phyloP scores from a whole-genome alignment of 1,140 invertebrate genomes.

The Melitaea cinxia region DNA sequence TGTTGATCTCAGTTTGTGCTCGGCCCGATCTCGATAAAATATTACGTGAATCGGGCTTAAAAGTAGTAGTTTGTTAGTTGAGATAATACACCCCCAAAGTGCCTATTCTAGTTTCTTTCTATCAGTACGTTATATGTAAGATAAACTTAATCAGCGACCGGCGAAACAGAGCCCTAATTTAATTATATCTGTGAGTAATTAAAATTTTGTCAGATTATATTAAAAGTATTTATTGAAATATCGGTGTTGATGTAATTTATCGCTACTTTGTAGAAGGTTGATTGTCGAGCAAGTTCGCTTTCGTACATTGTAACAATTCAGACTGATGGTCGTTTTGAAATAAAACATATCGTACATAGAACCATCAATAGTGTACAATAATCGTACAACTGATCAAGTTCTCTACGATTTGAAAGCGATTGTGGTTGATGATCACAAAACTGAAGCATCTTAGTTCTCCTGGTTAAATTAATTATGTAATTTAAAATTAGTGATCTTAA shows the following conservation, averaged over 20 bases:
- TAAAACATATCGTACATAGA: neutral
- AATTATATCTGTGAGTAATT: neutral
- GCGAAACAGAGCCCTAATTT: no score
- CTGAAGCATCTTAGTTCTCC: neutral
- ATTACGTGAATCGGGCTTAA: no score
- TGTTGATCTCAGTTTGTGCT: no score
- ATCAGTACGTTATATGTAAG: no score
- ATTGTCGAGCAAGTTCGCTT: no score
- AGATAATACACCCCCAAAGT: no score
- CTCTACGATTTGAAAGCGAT: neutral
- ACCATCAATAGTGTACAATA: neutral
- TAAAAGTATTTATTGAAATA: neutral
- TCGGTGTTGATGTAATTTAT: neutral
- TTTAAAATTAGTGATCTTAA: neutral
- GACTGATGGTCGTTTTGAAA: neutral
- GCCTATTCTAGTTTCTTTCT: no score
- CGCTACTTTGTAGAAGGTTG: no score
- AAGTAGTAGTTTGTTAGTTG: no score
- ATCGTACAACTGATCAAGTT: neutral
- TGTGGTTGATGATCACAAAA: neutral
- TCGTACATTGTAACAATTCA: neutral
- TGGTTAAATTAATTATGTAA: slow-evolving; percentile 6
- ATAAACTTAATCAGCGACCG: no score
- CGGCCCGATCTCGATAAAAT: no score
- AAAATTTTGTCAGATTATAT: neutral